These are phyloP conservation scores for Pristionchus japonicus DNA, from an alignment of 2,888 invertebrate species.

Conservation along the genomic window DNA sequence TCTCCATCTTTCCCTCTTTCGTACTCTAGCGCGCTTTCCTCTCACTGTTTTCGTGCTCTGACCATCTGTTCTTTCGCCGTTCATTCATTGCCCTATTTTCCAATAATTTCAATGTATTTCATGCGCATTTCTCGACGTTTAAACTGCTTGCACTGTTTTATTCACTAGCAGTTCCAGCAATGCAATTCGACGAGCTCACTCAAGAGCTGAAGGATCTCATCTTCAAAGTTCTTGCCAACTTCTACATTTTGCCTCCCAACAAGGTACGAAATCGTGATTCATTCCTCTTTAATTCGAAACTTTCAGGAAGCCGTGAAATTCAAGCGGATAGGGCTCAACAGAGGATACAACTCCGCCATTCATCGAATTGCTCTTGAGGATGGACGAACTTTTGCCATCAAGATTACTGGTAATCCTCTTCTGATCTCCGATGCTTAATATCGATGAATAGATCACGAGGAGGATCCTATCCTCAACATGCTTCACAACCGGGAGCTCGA, in stretches of 20 bases:
- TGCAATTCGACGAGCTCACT: constrained; percentile 30
- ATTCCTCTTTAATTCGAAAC: not conserved
- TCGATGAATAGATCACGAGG: not conserved
- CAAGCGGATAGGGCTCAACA: not conserved
- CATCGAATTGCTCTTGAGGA: not conserved
- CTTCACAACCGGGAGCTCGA: not conserved
- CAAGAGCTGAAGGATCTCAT: not conserved
- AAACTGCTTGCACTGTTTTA: not conserved
- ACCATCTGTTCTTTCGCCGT: not conserved
- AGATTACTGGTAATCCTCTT: not conserved
- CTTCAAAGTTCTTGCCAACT: not conserved
- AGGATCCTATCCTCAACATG: not conserved
- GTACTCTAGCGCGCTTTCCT: not conserved
- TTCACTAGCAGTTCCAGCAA: not conserved
- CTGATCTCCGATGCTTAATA: not conserved
- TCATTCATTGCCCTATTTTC: not conserved
- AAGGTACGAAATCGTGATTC: not conserved
- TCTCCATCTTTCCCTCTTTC: not conserved
- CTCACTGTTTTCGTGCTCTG: not conserved
- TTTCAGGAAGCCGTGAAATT: not conserved
- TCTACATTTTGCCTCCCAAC: not conserved
- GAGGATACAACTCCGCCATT: constrained; percentile 6
- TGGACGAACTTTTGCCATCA: not conserved
- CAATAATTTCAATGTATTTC: not conserved
- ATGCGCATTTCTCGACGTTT: too few relatives aligned